Conservation (phyloP, 2,888 invertebrate genomes). For the Nemoura dubitans region DNA sequence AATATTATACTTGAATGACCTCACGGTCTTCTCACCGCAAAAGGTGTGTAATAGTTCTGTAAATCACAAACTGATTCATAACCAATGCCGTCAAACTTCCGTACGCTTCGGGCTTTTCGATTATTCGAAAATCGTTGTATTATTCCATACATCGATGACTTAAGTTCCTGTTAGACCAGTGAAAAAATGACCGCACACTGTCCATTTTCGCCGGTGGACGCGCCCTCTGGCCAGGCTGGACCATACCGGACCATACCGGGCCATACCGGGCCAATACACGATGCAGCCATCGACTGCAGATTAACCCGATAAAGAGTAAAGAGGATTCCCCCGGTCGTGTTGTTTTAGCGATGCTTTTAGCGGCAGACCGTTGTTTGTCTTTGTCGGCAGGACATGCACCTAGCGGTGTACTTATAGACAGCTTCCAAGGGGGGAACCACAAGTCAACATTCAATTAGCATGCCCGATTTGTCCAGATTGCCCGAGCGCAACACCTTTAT, state of each 20-base stretch:
- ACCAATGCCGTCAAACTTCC: not conserved
- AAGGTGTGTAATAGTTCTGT: not conserved
- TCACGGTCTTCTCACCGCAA: not conserved
- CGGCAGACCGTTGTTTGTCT: not conserved
- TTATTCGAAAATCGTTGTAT: no score
- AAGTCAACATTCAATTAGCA: constrained; percentile 38
- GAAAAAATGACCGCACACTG: no score
- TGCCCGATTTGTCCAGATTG: constrained; percentile 22
- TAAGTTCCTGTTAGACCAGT: no score
- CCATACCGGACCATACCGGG: no score
- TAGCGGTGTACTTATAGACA: constrained; percentile 21
- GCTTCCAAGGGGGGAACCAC: not conserved
- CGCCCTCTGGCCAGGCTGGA: no score
- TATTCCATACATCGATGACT: no score
- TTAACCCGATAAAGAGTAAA: not conserved
- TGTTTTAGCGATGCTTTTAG: constrained; percentile 19
- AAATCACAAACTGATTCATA: not conserved
- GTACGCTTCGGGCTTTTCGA: no score
- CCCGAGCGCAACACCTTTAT: constrained; percentile 34
- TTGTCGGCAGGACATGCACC: not conserved
- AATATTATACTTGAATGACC: not conserved
- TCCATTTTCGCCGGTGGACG: no score
- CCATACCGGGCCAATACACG: no score
- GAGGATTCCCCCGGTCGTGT: constrained; percentile 17
- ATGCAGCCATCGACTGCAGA: not conserved